Evolutionary conservation across 2,797 vertebrate species (phyloP), one percentile per base, ranked within the genome.

Genomic region (Enteromius afrohamiltoni): DNA sequence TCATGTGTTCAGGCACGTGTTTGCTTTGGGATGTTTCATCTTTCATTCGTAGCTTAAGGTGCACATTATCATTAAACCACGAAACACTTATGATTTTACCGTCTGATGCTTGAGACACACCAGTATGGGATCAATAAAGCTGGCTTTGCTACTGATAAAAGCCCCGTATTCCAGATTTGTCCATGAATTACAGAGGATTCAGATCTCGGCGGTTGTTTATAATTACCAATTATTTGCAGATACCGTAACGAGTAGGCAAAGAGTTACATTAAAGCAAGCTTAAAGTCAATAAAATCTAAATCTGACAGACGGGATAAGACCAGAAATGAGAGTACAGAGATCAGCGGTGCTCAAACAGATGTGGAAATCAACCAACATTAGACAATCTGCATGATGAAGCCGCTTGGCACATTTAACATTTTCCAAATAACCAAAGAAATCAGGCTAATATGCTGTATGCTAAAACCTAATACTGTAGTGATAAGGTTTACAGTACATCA

Each of bases 221-320:
- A 64, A 65, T 65, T 64, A 31, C 40, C 19, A 29, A 45, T 62
- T 62, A 42, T 80, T 21, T 42, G 9, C 51, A 71, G 55, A 80
- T 47, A 71, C 21, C n/a, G 19, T 40, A 26, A 77, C 21, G 23
- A 68, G 29, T 9, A 68, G 51, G 23, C 19, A 47, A 8, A 42
- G 51, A 53, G 7, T 23, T 37, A 34, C 29, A 37, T 21, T 42
- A 51, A 68, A 53, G 29, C 47, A 53, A 37, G 64, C n/a, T 26
- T 37, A 21, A 40, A 10, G 65, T 9, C 13, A 40, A 55, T 4
- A 21, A 13, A 16, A 26, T 26, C 3, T 53, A 3, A 8, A 51
- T 67, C 62, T 67, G 45, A 79, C 45, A 17, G 21, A 23, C 3
- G 16, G 19, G 19, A 23, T 65, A 11, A 45, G 9, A 64, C 0